phyloP scores from a whole-genome alignment of 2,888 invertebrate genomes.

The Schizaphis graminum region DNA sequence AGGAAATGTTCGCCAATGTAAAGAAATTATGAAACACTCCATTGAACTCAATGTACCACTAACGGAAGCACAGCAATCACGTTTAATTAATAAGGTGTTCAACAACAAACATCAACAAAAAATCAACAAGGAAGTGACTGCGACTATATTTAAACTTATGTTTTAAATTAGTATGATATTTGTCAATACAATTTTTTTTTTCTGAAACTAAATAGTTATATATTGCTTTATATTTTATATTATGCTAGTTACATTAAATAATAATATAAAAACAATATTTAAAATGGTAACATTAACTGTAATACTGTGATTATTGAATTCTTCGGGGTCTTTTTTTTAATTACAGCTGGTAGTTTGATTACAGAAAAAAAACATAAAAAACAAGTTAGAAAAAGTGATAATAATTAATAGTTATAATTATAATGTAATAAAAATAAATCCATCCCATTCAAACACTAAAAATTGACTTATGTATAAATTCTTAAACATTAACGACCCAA shows the following conservation, averaged over 20 bases:
- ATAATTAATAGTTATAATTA: conserved; percentile 30
- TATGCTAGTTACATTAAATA: not conserved
- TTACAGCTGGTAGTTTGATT: not conserved
- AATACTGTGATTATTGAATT: not conserved
- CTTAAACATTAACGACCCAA: conserved; percentile 47
- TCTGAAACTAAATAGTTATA: not conserved
- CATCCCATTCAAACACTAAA: conserved; percentile 56
- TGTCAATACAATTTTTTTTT: not conserved
- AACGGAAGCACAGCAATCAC: conserved; percentile 64
- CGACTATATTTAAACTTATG: conserved; percentile 58
- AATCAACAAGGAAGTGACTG: conserved; percentile 52
- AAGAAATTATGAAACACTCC: conserved; percentile 66
- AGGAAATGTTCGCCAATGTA: conserved; percentile 57
- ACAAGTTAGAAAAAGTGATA: conserved; percentile 17
- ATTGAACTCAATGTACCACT: conserved; percentile 64
- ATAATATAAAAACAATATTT: conserved; percentile 6
- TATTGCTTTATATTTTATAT: conserved; percentile 4
- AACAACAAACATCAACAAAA: conserved; percentile 44
- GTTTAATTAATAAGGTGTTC: conserved; percentile 60
- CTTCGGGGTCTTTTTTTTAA: not conserved
- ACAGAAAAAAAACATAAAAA: not conserved
- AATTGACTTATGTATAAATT: conserved; percentile 57
- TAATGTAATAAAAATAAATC: conserved; percentile 48
- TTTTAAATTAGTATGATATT: conserved; percentile 52
- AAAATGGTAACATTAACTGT: conserved; percentile 34